phyloP scores from a whole-genome alignment of 2,113 vertebrate species.

The Pelodiscus sinensis region DNA sequence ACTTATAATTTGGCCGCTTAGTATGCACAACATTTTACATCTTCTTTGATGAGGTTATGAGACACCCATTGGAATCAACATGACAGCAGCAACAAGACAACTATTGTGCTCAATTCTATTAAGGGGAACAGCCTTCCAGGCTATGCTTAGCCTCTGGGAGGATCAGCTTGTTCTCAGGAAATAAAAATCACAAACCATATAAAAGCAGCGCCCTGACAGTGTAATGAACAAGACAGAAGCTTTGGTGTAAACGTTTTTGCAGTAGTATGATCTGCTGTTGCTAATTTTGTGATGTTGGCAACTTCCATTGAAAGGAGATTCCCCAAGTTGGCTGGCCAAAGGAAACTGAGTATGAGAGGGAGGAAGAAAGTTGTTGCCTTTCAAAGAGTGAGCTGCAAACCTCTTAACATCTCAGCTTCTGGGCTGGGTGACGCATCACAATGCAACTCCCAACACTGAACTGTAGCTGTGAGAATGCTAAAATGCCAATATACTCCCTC shows the following conservation, averaged over 20 bases:
- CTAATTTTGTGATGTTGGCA: not conserved
- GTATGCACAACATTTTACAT: not conserved
- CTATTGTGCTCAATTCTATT: not conserved
- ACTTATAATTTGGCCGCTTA: constrained; percentile 15
- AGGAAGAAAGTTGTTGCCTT: not conserved
- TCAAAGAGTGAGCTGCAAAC: not conserved
- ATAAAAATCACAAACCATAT: constrained; percentile 7
- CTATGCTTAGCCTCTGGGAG: not conserved
- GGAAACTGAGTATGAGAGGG: not conserved
- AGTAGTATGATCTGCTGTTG: not conserved
- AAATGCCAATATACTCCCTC: not conserved
- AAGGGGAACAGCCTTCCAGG: not conserved
- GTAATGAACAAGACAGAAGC: constrained; percentile 5
- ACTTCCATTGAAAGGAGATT: not conserved
- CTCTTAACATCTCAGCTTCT: not conserved
- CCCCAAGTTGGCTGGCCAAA: not conserved
- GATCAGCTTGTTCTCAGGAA: not conserved
- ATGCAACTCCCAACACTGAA: not conserved
- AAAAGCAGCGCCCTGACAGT: not conserved
- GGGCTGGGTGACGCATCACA: not conserved
- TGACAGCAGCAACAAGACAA: no score
- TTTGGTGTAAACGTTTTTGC: not conserved
- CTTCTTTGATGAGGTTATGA: not conserved
- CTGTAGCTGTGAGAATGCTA: not conserved
- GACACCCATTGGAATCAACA: not conserved